These are phyloP conservation scores for Ctenochaetus hawaiiensis DNA, from an alignment of 2,797 vertebrate genomes.

Conservation along the genomic window DNA sequence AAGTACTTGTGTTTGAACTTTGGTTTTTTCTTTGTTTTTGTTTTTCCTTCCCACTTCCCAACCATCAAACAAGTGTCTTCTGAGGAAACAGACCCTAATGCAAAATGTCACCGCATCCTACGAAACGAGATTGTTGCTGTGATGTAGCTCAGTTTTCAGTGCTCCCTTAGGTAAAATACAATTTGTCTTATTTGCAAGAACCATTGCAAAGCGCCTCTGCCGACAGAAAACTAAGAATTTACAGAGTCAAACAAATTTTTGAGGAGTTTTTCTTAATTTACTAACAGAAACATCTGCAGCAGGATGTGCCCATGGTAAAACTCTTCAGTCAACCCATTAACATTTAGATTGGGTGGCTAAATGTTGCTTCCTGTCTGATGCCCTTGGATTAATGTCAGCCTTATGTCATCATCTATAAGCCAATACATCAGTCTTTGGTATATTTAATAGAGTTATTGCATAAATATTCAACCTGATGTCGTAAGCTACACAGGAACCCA, in stretches of 20 bases:
- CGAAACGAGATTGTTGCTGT: constrained; percentile 3
- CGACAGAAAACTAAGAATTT: not conserved
- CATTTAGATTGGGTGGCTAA: not conserved
- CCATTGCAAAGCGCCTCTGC: not conserved
- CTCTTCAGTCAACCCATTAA: not conserved
- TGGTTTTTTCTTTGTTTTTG: not conserved
- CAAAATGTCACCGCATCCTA: constrained; percentile 48
- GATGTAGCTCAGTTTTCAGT: constrained; percentile 8
- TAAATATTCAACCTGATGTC: not conserved
- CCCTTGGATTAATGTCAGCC: constrained; percentile 16
- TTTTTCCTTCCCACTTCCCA: not conserved
- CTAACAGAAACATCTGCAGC: too few species aligned
- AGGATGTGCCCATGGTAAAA: not conserved
- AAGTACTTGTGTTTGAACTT: constrained; percentile 25
- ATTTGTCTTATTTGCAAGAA: not conserved
- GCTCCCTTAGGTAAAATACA: not conserved
- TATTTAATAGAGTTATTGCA: not conserved
- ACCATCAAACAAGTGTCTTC: constrained; percentile 18
- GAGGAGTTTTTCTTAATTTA: constrained; percentile 4
- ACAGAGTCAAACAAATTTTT: constrained; percentile 4
- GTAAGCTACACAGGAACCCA: not conserved
- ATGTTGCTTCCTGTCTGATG: not conserved
- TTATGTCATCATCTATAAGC: not conserved
- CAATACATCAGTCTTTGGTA: constrained; percentile 14
- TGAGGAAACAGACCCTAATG: constrained; percentile 33